These are phyloP conservation scores for Zelostemma sp. DNA, from an alignment of 1,140 invertebrate species.

Conservation along the genomic window DNA sequence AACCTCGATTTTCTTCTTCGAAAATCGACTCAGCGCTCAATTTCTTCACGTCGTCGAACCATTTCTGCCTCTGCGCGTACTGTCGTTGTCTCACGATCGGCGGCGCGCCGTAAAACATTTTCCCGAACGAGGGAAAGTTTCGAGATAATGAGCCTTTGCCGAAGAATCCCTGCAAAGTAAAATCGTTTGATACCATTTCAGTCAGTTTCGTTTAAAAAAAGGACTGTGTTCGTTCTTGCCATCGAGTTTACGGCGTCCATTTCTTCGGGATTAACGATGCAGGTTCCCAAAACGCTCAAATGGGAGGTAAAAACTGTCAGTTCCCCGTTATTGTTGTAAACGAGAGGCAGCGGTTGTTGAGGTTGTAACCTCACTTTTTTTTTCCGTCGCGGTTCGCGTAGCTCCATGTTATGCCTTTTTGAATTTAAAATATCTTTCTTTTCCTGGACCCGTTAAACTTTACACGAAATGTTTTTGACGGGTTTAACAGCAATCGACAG, in stretches of 20 bases:
- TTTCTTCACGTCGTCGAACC: conserved; percentile 70
- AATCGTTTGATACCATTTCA: no score
- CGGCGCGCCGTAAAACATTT: conserved; percentile 60
- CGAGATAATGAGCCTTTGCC: conserved; percentile 79
- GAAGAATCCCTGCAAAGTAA: conserved; percentile 74
- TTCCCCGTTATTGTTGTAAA: conserved; percentile 64
- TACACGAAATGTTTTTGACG: no score
- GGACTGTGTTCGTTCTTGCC: no score
- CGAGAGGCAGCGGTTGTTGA: conserved; percentile 67
- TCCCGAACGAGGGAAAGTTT: conserved; percentile 71
- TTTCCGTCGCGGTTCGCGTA: conserved; percentile 65
- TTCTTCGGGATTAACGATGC: conserved; percentile 73
- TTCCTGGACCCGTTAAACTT: no score
- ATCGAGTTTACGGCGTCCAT: conserved; percentile 76
- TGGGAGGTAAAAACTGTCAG: conserved; percentile 72
- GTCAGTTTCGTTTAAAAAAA: no score
- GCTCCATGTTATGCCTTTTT: conserved; percentile 61
- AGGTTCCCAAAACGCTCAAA: conserved; percentile 76
- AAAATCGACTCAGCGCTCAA: conserved; percentile 58
- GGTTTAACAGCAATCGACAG: no score
- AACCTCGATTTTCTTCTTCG: no score
- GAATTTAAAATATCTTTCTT: no score
- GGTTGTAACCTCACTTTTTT: conserved; percentile 53
- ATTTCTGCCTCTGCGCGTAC: conserved; percentile 71
- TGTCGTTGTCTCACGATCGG: conserved; percentile 72